phyloP scores from a whole-genome alignment of 2,888 invertebrate species.

The Aethes cnicana region DNA sequence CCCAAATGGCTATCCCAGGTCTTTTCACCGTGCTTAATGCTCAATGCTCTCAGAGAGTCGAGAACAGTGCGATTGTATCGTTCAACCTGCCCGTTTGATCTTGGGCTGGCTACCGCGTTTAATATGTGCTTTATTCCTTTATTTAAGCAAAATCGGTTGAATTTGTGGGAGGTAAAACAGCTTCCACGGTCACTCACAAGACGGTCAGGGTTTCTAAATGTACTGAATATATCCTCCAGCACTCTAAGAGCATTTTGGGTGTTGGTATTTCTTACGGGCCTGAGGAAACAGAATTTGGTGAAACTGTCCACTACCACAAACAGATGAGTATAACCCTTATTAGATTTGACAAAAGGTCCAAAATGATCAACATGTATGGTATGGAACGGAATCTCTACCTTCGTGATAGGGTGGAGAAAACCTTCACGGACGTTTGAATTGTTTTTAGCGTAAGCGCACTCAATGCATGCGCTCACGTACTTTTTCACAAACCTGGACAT shows the following conservation, averaged over 20 bases:
- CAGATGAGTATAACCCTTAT: conserved; percentile 36
- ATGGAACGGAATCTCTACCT: conserved; percentile 47
- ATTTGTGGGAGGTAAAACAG: not conserved
- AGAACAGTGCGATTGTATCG: conserved; percentile 39
- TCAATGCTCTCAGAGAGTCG: conserved; percentile 39
- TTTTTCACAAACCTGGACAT: conserved; percentile 30
- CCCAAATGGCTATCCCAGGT: conserved; percentile 48
- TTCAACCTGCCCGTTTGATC: conserved; percentile 41
- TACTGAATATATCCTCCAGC: conserved; percentile 25
- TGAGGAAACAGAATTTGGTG: conserved; percentile 35
- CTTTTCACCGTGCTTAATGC: conserved; percentile 39
- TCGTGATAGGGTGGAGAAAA: conserved; percentile 50
- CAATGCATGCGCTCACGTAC: conserved; percentile 43
- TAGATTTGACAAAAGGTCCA: conserved; percentile 48
- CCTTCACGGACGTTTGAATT: conserved; percentile 41
- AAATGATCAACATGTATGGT: conserved; percentile 55
- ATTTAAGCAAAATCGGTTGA: not conserved
- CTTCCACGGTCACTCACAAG: not conserved
- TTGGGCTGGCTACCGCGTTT: conserved; percentile 33
- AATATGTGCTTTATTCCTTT: conserved; percentile 16
- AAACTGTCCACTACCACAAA: not conserved
- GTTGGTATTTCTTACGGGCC: conserved; percentile 26
- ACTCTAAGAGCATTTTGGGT: conserved; percentile 29
- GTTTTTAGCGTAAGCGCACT: not conserved
- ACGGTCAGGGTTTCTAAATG: not conserved